Conservation (phyloP, 2,797 vertebrate genomes). For the Antennarius maculatus region DNA sequence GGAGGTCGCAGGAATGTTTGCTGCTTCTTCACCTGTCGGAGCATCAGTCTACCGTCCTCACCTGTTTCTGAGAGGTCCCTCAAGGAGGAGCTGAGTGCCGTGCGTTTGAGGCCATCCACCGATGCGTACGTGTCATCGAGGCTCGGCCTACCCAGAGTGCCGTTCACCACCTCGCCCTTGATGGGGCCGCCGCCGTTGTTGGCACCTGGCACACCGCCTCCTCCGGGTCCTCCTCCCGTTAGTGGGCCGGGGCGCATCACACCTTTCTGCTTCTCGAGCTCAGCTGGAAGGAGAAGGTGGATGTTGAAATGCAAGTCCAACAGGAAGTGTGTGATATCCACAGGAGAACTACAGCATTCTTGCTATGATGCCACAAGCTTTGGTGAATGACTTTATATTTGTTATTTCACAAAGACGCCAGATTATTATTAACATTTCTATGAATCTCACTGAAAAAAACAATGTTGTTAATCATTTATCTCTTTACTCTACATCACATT, state of each 20-base stretch:
- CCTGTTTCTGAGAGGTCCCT: conserved; percentile 93
- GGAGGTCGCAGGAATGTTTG: too few species aligned
- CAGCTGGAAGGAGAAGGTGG: conserved; percentile 72
- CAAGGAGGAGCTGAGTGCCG: conserved; percentile 92
- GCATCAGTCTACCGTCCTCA: conserved; percentile 44
- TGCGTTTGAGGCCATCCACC: conserved; percentile 90
- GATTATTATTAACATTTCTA: too few species aligned
- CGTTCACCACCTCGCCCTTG: conserved; percentile 88
- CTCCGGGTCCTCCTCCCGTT: conserved; percentile 48
- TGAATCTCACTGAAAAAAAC: too few species aligned
- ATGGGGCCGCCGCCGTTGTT: conserved; percentile 31
- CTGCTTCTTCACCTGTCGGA: too few species aligned
- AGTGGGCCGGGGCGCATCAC: conserved; percentile 86
- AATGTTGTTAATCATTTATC: too few species aligned
- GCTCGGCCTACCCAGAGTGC: conserved; percentile 86
- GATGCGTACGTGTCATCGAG: conserved; percentile 90
- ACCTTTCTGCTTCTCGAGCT: conserved; percentile 94
- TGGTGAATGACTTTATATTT: too few species aligned
- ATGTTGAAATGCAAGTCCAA: too few species aligned
- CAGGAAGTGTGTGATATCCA: too few species aligned
- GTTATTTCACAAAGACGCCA: too few species aligned
- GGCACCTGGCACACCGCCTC: conserved; percentile 28
- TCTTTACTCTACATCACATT: too few species aligned
- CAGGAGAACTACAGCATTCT: too few species aligned
- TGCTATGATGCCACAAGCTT: too few species aligned